Conservation (phyloP, 2,797 vertebrate species). For the Pangasius macronema region DNA sequence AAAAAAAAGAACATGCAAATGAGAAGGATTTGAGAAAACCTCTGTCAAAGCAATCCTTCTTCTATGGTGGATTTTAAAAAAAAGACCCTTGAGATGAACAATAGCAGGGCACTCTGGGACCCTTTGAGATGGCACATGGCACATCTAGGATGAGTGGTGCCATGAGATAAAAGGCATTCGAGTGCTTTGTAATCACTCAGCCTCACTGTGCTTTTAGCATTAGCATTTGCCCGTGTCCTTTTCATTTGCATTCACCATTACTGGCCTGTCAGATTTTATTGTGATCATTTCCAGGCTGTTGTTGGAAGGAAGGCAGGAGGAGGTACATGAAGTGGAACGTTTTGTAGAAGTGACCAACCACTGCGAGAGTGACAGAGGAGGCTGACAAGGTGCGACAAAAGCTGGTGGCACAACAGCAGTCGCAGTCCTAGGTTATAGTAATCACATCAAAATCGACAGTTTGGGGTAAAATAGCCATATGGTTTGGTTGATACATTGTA, state of each 20-base stretch:
- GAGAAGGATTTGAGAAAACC: conserved; percentile 8
- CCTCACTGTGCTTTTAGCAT: conserved; percentile 70
- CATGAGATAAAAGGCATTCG: conserved; percentile 64
- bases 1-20: not conserved
- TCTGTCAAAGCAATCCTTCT: conserved; percentile 38
- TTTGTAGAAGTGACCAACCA: conserved; percentile 29
- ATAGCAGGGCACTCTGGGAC: conserved; percentile 50
- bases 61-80: conserved; percentile 26
- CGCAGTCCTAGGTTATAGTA: conserved; percentile 68
- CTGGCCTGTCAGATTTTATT: conserved; percentile 72
- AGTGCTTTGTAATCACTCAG: conserved; percentile 71
- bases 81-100: conserved; percentile 37
- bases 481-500: not conserved
- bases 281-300: conserved; percentile 44
- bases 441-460: conserved; percentile 63
- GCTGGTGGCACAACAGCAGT: conserved; percentile 72
- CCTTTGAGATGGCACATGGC: conserved; percentile 63
- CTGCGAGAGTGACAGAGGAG: conserved; percentile 67
- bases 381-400: conserved; percentile 72
- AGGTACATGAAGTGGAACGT: conserved; percentile 15
- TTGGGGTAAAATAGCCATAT: not conserved
- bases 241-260: conserved; percentile 76
- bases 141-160: conserved; percentile 56
- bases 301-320: conserved; percentile 6
- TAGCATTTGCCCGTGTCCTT: conserved; percentile 68